Evolutionary conservation across 2,888 invertebrate species (phyloP).

Genomic region (Cheilosia scutellata): DNA sequence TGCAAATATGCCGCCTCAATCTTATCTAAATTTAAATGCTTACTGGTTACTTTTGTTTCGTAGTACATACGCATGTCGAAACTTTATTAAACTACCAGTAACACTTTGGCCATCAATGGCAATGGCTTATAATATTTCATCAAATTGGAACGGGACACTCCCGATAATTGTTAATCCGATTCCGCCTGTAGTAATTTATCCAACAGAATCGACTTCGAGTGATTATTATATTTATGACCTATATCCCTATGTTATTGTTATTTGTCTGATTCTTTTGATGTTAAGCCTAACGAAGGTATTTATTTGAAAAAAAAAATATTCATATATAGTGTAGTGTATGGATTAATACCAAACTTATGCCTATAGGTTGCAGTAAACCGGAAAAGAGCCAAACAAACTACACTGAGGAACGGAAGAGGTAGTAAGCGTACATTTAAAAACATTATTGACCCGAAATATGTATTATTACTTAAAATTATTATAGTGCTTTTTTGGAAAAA

Average conservation of each 20-base stretch:
- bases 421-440: background rate
- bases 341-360: background rate
- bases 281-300: slow-evolving; percentile 32
- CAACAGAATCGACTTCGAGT: background rate
- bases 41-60: slow-evolving; percentile 1
- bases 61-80: slow-evolving; percentile 3
- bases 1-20: background rate
- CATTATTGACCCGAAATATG: background rate
- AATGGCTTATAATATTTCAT: slow-evolving; percentile 19
- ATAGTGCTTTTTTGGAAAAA: background rate
- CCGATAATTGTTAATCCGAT: background rate
- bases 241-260: slow-evolving; percentile 14
- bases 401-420: slow-evolving; percentile 19
- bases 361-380: slow-evolving; percentile 10
- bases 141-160: background rate
- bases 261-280: slow-evolving; percentile 15
- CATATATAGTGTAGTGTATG: background rate
- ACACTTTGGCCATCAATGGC: slow-evolving; percentile 22
- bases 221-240: slow-evolving; percentile 9
- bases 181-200: background rate
- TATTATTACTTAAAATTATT: background rate
- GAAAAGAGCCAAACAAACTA: background rate
- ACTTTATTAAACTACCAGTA: slow-evolving; percentile 25
- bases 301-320: background rate
- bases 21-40: slow-evolving; percentile 37